Conservation (phyloP, 2,113 vertebrate genomes). For the Opisthocomus hoazin region DNA sequence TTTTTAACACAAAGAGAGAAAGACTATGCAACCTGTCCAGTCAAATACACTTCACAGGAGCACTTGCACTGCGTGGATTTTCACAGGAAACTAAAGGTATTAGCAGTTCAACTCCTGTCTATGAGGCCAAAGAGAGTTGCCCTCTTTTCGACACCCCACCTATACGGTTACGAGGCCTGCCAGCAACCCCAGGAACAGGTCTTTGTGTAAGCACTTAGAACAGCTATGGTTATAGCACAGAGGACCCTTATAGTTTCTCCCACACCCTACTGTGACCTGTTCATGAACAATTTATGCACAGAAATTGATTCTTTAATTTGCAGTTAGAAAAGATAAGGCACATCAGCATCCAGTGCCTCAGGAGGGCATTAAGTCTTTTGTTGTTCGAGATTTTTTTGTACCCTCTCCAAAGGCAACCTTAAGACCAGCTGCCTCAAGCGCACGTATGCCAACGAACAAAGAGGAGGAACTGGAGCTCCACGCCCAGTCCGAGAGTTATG, state of each 20-base stretch:
- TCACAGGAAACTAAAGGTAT: neutral
- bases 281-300: neutral
- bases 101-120: neutral
- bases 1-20: neutral
- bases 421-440: too few relatives aligned
- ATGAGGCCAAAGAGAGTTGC: neutral
- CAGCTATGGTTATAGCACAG: neutral
- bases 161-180: neutral
- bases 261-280: neutral
- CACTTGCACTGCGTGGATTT: neutral
- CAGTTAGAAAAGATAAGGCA: neutral
- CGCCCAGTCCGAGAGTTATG: fast-evolving
- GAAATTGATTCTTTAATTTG: neutral
- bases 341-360: neutral
- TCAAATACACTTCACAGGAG: neutral
- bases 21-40: neutral
- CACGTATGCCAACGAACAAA: neutral
- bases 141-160: neutral
- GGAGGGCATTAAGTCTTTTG: neutral
- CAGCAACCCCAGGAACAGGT: neutral
- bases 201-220: neutral
- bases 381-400: neutral
- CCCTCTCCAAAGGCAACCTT: neutral
- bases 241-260: neutral
- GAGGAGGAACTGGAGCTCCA: neutral